Base-by-base conservation (phyloP, 2,888 invertebrate species). In the Drosophila sordidapex region DNA sequence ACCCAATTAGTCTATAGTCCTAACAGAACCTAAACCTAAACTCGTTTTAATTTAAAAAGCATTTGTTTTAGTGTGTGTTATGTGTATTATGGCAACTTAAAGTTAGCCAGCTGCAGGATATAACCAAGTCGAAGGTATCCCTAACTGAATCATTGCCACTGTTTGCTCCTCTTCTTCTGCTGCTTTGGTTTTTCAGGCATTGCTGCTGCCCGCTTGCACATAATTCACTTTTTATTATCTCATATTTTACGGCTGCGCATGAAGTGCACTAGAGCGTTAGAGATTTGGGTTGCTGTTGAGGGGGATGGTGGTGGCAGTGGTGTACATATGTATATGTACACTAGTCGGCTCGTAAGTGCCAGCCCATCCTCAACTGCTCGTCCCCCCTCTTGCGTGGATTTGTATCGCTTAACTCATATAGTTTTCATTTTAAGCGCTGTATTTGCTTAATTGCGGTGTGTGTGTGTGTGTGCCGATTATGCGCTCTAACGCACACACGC, bases 221-320 rank as follows among this genome's bases (percentile, higher is more conserved):
- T 85, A 85, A 85, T 85, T 85, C 88, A 85, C 88, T 88, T 85
- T 85, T 85, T 85, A 85, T 85, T 88, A 88, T 85, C 87, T 88
- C 88, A 86, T 85, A 84, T 84, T 84, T 84, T 86, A 85, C 78
- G 76, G 76, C 75, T 60, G 70, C 43, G 72, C 70, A 74, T 57
- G 62, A 82, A 73, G 65, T 70, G 70, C 68, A 75, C 62, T 67
- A 70, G 63, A 66, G 53, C 49, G 56, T 56, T 31, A 49, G 27
- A 5, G 52, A 36, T 29, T 51, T 46, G 46, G 36, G 36, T 13
- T 18, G 36, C 7, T 1, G 21, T 54, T 46, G 13, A 4, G 13
- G 46, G 46, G 21, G 36, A 1, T 11, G 36, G 11, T 11, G 5
- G 10, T 6, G 15, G 54, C 8, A 11, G 18, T 11, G 25, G 4